Conservation (phyloP, 2,113 vertebrate species). For the Sceloporus undulatus region DNA sequence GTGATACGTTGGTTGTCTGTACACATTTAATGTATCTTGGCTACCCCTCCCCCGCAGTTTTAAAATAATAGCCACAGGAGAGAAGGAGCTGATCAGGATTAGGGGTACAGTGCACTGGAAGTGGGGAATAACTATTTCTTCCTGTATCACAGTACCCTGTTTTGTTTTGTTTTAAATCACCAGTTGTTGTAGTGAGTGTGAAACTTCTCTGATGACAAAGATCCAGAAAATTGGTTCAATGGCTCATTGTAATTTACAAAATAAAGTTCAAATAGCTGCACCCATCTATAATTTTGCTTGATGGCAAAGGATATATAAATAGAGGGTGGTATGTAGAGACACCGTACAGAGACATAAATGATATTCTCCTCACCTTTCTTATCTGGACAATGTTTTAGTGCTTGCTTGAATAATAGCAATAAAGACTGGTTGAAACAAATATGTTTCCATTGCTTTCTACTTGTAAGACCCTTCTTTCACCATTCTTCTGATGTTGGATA, state of each 20-base stretch:
- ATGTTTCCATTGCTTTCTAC: background rate
- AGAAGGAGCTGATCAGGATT: background rate
- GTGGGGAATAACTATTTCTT: too few relatives aligned
- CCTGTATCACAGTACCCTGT: too few relatives aligned
- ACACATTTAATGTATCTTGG: too few relatives aligned
- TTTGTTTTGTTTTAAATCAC: too few relatives aligned
- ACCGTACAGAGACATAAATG: background rate
- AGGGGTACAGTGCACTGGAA: background rate
- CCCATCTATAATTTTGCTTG: background rate
- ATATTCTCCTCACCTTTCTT: background rate
- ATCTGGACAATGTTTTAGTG: background rate
- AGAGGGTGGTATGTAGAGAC: background rate
- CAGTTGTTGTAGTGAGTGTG: background rate
- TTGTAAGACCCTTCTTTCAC: background rate
- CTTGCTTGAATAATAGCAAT: background rate
- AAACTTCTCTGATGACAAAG: too few relatives aligned
- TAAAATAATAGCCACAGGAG: background rate
- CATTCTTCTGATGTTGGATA: background rate
- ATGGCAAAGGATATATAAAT: background rate
- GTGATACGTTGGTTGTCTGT: too few relatives aligned
- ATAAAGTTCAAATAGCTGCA: background rate
- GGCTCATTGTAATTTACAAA: too few relatives aligned
- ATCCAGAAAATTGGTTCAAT: too few relatives aligned
- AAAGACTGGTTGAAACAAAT: background rate
- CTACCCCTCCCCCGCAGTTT: too few relatives aligned